Evolutionary conservation across 1,140 invertebrate genomes (phyloP), one percentile per base, ranked within the genome.

Genomic region (Sinella curviseta): DNA sequence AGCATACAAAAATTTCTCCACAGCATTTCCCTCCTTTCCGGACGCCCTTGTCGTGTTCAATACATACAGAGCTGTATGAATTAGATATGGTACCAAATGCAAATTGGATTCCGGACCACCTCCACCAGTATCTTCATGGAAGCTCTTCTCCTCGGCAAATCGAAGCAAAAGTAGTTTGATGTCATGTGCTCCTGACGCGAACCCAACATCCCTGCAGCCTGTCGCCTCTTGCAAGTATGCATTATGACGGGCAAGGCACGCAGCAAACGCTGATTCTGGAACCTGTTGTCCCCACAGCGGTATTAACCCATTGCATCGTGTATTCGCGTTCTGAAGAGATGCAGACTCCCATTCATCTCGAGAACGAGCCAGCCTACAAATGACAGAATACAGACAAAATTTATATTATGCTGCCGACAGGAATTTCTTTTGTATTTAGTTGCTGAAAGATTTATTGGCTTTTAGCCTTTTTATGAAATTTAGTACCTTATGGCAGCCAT

Each of bases 281-380:
- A 99, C 97, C 85, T 96, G 93, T 0, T 96, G 96, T 2, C 97
- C 97, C 96, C 97, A 99, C 3, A 99, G 87, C 1, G 97, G 97
- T 74, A 99, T 88, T 76, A 99, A 87, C 0, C 97, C 97, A 87
- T 99, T 99, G 86, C 97, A 99, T 80, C 95, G 93, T 0, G 97
- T 99, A 85, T 98, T 99, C 0, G 96, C 96, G 88, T 99, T 99
- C 87, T 99, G 97, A 57, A 99, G 88, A 1, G 96, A 95, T 0
- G 97, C 97, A 79, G 95, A 96, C 86, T 99, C 97, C 97, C 97
- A 99, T 88, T 99, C 97, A 85, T 99, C 97, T 78, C 97, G 89
- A 48, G 90, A 90, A 81, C 92, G 85, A 1, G 92, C 92, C 83
- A 92, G 88, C 84, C 90, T 89, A 87, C 81, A 74, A 74, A 34